Conservation (phyloP, 1,140 invertebrate genomes). For the Drosophila chauvacae region DNA sequence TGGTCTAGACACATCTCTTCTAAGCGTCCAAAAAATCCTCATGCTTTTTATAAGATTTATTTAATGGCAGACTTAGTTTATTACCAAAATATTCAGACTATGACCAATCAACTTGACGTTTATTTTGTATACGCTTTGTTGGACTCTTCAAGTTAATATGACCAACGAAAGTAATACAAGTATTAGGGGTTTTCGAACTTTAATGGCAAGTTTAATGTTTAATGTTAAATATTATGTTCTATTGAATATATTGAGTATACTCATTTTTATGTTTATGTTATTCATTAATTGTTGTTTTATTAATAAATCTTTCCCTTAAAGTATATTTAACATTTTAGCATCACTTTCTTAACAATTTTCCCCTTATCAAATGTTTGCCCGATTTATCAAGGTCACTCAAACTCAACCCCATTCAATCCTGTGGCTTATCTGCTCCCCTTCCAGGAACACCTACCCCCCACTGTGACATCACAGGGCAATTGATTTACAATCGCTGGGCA, state of each 20-base stretch:
- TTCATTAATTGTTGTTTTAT: background rate
- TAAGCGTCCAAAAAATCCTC: slow-evolving; percentile 22
- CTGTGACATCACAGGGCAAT: slow-evolving; percentile 44
- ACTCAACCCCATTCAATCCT: slow-evolving; percentile 16
- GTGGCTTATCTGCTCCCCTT: slow-evolving; percentile 20
- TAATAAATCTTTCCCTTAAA: background rate
- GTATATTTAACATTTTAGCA: background rate
- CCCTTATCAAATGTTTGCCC: slow-evolving; percentile 3
- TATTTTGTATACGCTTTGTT: slow-evolving; percentile 8
- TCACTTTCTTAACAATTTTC: background rate
- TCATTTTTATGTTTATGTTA: background rate
- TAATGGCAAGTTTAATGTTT: no score
- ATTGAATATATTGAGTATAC: background rate
- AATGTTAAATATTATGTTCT: background rate
- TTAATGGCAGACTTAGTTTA: slow-evolving; percentile 41
- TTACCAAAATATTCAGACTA: slow-evolving; percentile 26
- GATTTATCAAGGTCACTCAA: slow-evolving; percentile 20
- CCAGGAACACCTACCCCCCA: background rate
- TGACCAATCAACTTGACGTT: slow-evolving; percentile 13
- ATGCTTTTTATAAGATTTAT: slow-evolving; percentile 31
- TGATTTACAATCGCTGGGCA: slow-evolving; percentile 65
- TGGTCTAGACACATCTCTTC: slow-evolving; percentile 34
- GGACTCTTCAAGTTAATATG: slow-evolving; percentile 1
- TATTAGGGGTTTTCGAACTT: background rate
- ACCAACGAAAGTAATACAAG: background rate